These are phyloP conservation scores for Malthinus seriepunctatus DNA, from an alignment of 2,888 invertebrate species.

Conservation along the genomic window DNA sequence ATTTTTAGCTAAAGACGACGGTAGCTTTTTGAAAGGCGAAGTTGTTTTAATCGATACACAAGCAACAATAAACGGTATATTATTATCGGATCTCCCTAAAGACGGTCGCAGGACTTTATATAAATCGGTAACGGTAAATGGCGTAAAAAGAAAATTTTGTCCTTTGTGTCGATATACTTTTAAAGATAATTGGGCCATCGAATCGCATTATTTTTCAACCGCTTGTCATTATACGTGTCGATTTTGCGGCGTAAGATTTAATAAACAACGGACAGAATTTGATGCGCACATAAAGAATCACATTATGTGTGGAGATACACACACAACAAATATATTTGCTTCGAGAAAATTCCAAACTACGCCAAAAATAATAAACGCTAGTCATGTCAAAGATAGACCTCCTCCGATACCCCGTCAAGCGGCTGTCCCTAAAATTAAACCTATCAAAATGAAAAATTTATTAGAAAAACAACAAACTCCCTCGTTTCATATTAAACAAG, in stretches of 20 bases:
- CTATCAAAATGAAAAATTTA: constrained; percentile 42
- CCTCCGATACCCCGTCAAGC: constrained; percentile 3
- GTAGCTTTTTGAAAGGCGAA: constrained; percentile 28
- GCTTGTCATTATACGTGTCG: constrained; percentile 53
- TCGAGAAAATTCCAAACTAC: constrained; percentile 33
- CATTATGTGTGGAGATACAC: constrained; percentile 40
- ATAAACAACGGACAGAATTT: constrained; percentile 48
- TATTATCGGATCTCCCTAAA: constrained; percentile 48
- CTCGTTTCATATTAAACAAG: constrained; percentile 31
- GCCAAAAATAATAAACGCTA: constrained; percentile 31
- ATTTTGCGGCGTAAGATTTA: constrained; percentile 52
- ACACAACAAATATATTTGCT: constrained; percentile 47
- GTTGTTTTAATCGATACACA: constrained; percentile 37
- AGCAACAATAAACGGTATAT: constrained; percentile 47
- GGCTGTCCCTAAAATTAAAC: constrained; percentile 31
- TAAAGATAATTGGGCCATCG: constrained; percentile 55
- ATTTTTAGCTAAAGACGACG: constrained; percentile 7
- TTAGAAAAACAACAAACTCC: constrained; percentile 31
- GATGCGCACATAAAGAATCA: constrained; percentile 48
- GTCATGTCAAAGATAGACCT: constrained; percentile 17
- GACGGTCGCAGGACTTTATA: constrained; percentile 49
- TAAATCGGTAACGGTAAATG: constrained; percentile 48
- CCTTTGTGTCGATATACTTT: constrained; percentile 52
- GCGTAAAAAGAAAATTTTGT: constrained; percentile 49
- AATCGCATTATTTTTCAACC: constrained; percentile 51